Percentiles rank a stretch among this genome's conserved stretches.
Evolutionary conservation across 2,113 vertebrate genomes (phyloP).

Genomic region (Sinocyclocheilus rhinocerous): DNA sequence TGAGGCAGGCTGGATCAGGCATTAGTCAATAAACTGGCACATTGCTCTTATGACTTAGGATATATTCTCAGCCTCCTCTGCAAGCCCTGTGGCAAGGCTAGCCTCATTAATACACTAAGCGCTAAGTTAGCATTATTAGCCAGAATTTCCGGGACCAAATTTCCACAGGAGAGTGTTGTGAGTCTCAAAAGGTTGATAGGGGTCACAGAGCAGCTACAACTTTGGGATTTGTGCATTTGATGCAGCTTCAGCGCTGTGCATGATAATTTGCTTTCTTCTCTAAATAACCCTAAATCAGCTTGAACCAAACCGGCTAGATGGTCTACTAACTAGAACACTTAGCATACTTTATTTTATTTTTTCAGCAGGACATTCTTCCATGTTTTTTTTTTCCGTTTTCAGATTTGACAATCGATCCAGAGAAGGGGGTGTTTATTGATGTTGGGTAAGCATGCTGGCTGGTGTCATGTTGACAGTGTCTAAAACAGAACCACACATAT

Average conservation of each 20-base stretch:
- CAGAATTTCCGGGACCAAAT: slow-evolving; percentile 24
- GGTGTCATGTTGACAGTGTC: slow-evolving; percentile 36
- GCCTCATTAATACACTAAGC: slow-evolving; percentile 49
- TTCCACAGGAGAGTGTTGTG: not conserved
- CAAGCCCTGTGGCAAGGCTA: slow-evolving; percentile 30
- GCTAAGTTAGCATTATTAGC: slow-evolving; percentile 21
- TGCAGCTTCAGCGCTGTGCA: not conserved
- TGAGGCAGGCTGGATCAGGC: slow-evolving; percentile 64
- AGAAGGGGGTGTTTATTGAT: slow-evolving; percentile 42
- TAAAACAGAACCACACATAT: slow-evolving; percentile 7
- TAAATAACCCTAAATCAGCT: not conserved
- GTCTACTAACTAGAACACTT: not conserved
- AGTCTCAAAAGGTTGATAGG: not conserved
- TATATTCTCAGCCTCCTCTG: slow-evolving; percentile 36
- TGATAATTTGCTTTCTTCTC: not conserved
- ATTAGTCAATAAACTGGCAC: slow-evolving; percentile 55
- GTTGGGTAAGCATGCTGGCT: slow-evolving; percentile 17
- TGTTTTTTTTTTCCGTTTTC: not conserved
- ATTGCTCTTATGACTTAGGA: slow-evolving; percentile 42
- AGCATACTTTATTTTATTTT: not conserved
- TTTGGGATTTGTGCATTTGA: not conserved
- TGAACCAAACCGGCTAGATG: not conserved
- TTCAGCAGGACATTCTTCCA: not conserved
- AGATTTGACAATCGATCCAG: slow-evolving; percentile 45
- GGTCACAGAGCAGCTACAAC: not conserved